phyloP scores from a whole-genome alignment of 2,797 vertebrate genomes.

The Eleutherodactylus coqui region DNA sequence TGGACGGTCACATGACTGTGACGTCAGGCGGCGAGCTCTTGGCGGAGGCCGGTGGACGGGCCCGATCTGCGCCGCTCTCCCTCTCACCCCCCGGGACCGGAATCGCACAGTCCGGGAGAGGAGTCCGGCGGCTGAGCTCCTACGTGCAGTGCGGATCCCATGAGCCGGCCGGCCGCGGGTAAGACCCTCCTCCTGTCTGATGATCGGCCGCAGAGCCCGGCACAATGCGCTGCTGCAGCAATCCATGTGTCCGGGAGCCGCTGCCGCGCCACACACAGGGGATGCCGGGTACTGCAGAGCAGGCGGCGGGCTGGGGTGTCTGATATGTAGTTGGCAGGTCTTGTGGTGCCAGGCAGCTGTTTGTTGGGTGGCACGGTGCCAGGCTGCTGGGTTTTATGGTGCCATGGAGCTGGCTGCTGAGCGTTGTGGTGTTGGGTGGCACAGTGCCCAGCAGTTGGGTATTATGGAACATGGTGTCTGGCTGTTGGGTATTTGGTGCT shows the following conservation, averaged over 20 bases:
- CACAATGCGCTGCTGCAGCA: not conserved
- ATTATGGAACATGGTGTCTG: too few relatives aligned
- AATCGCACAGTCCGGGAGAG: conserved; percentile 3
- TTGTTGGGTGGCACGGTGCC: not conserved
- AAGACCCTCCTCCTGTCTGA: conserved; percentile 3
- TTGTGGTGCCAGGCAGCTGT: not conserved
- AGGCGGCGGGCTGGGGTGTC: too few relatives aligned
- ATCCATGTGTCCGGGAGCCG: not conserved
- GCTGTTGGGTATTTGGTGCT: too few relatives aligned
- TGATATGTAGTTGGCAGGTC: not conserved
- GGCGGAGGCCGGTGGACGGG: conserved; percentile 22
- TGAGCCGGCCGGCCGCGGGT: conserved; percentile 23
- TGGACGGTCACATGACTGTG: conserved; percentile 28
- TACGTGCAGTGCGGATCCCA: not conserved
- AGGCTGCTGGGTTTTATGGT: not conserved
- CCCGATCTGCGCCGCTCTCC: conserved; percentile 2
- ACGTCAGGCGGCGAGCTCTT: conserved; percentile 40
- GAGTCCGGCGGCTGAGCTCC: conserved; percentile 8
- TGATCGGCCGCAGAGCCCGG: not conserved
- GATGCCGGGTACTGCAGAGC: too few relatives aligned
- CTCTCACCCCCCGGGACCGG: not conserved
- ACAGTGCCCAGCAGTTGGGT: too few relatives aligned
- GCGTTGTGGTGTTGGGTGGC: not conserved
- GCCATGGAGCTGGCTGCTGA: not conserved
- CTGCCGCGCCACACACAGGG: too few relatives aligned